Evolutionary conservation across 2,113 vertebrate genomes (phyloP).

Genomic region (Calyptommatus sinebrachiatus): DNA sequence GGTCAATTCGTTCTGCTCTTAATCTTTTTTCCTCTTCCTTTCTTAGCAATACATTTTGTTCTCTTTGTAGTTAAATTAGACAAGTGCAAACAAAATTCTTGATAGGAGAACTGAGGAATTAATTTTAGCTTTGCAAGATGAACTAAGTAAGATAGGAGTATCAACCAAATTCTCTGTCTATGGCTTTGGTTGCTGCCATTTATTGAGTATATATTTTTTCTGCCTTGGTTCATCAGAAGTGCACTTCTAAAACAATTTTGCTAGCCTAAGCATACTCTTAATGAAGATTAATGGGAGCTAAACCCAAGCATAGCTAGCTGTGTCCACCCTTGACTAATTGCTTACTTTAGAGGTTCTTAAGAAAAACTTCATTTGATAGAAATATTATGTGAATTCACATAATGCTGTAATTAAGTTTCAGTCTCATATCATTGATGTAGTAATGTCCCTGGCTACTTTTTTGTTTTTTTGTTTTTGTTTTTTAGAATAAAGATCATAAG

Average conservation of each 20-base stretch:
- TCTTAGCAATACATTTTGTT: constrained; percentile 8
- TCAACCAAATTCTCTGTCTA: constrained; percentile 30
- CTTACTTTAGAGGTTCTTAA: constrained; percentile 39
- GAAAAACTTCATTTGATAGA: constrained; percentile 20
- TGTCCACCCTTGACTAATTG: constrained; percentile 50
- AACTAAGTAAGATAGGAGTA: constrained; percentile 28
- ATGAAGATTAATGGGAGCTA: constrained; percentile 63
- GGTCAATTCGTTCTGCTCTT: constrained; percentile 9
- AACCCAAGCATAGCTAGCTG: constrained; percentile 48
- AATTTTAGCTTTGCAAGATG: constrained; percentile 32
- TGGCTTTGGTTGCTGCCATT: constrained; percentile 37
- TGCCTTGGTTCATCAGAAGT: constrained; percentile 55
- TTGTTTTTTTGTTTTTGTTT: neutral
- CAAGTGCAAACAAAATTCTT: constrained; percentile 28
- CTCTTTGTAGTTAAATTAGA: constrained; percentile 33
- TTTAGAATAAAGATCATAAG: neutral
- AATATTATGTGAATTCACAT: constrained; percentile 30
- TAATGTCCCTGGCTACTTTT: neutral
- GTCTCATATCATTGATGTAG: neutral
- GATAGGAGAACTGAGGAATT: constrained; percentile 37
- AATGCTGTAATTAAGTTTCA: constrained; percentile 33
- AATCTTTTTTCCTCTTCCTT: constrained; percentile 17
- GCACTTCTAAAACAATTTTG: constrained; percentile 60
- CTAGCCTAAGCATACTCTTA: constrained; percentile 60
- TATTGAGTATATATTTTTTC: constrained; percentile 37